Base-by-base conservation (phyloP, 2,797 vertebrate species). In the Notolabrus celidotus region DNA sequence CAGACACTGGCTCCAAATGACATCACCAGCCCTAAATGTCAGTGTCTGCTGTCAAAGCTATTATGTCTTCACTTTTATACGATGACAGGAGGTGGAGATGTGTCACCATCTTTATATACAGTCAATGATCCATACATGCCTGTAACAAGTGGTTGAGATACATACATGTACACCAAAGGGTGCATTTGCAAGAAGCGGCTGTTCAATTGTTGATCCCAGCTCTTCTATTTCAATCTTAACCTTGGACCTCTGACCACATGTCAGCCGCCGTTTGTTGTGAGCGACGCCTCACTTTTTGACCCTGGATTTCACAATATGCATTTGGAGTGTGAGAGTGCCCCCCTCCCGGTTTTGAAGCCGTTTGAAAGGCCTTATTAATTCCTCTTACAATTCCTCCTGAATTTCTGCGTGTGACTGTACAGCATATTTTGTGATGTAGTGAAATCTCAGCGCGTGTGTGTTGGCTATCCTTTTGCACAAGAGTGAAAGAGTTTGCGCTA, bases 401-500 rank as follows among this genome's bases (percentile, higher is more conserved):
- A 55, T 75, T 65, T 78, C 65, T 64, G 42, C 31, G 41, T 79
- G 62, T 42, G 67, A 78, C 60, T 66, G 42, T 60, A 66, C 75
- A 76, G 51, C 53, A 63, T 59, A 63, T 67, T 77, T 57, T 49
- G 38, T 41, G 11, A 49, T 7, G 59, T 50, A 56, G 27, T 9
- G 11, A 53, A n/a, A 60, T 23, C 66, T 72, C 20, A 17, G 75
- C 1, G 0, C 55, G 36, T 8, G 57, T 57, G 71, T 38, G 15
- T 2, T 46, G 36, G 52, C 72, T 69, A 46, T 51, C 20, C 38
- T 66, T 58, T 67, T 63, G 43, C 46, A 52, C 38, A 49, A 73
- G 69, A 74, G 63, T 80, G 79, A 71, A 60, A 82, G 80, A 80
- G 80, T 86, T 83, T 75, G 84, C 53, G 60, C 80, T 88, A 88